These are phyloP conservation scores for Amphiprion clarkii DNA, from an alignment of 2,797 vertebrate genomes.

Conservation along the genomic window DNA sequence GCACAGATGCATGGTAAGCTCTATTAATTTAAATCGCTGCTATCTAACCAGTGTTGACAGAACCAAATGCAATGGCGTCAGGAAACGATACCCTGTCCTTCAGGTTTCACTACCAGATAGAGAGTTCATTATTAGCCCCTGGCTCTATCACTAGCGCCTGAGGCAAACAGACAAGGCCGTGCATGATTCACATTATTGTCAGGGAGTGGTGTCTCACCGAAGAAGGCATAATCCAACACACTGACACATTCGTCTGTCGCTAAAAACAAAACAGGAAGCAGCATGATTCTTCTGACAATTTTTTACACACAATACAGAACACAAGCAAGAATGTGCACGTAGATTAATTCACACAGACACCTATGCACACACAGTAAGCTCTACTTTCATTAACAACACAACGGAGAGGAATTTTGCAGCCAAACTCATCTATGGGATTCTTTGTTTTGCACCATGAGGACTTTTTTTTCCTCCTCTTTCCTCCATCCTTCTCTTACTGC, in stretches of 20 bases:
- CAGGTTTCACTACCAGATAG: conserved; percentile 74
- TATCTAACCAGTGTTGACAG: conserved; percentile 69
- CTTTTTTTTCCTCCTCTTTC: conserved; percentile 58
- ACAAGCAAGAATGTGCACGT: conserved; percentile 17
- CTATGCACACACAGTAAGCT: conserved; percentile 38
- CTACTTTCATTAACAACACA: conserved; percentile 54
- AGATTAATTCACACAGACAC: conserved; percentile 24
- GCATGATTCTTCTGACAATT: conserved; percentile 25
- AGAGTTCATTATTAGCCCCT: conserved; percentile 71
- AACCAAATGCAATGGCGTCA: conserved; percentile 65
- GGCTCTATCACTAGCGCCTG: conserved; percentile 55
- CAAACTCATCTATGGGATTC: conserved; percentile 79
- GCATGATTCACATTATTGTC: conserved; percentile 77
- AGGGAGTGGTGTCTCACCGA: conserved; percentile 72
- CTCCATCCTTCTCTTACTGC: conserved; percentile 64
- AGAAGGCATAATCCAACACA: conserved; percentile 46
- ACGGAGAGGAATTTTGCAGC: conserved; percentile 52
- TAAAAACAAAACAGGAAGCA: conserved; percentile 47
- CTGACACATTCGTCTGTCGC: conserved; percentile 42
- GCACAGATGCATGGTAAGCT: conserved; percentile 37
- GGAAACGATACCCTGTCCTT: conserved; percentile 71
- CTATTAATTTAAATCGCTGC: conserved; percentile 50
- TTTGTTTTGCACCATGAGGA: conserved; percentile 78
- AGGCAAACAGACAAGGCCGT: conserved; percentile 73
- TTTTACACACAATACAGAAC: conserved; percentile 17